phyloP scores from a whole-genome alignment of 2,113 vertebrate genomes.

The Numida meleagris region DNA sequence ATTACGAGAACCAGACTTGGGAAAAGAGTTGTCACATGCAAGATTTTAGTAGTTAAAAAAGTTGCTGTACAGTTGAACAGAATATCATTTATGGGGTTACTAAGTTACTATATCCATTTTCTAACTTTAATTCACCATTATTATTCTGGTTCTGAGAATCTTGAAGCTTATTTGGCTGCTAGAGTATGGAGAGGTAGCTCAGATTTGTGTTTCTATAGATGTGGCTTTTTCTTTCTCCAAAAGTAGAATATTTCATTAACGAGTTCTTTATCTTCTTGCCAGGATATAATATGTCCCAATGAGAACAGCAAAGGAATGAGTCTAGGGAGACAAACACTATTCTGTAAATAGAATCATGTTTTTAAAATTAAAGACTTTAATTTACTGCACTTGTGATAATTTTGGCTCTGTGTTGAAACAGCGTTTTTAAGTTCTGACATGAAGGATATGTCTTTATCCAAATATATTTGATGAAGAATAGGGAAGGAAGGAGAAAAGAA shows the following conservation, averaged over 20 bases:
- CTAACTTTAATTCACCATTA: conserved; percentile 3
- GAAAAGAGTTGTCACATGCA: not conserved
- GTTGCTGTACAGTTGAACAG: not conserved
- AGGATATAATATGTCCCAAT: not conserved
- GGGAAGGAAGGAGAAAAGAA: not conserved
- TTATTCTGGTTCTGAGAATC: not conserved
- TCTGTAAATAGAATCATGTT: not conserved
- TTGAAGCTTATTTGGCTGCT: not conserved
- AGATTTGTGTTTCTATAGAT: not conserved
- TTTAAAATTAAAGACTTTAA: not conserved
- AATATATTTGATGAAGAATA: not conserved
- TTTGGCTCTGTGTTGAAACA: not conserved
- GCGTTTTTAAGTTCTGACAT: not conserved
- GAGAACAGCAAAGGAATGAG: not conserved
- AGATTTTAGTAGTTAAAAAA: not conserved
- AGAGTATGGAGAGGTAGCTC: not conserved
- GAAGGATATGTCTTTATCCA: not conserved
- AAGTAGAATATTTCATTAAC: not conserved
- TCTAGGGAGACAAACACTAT: not conserved
- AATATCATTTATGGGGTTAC: not conserved
- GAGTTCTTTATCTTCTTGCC: not conserved
- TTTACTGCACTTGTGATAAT: not conserved
- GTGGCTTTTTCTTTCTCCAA: not conserved
- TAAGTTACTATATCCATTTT: not conserved
- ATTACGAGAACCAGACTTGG: not conserved